These are phyloP conservation scores for Schizothorax lantsangensis DNA, from an alignment of 2,797 vertebrate species.

Conservation along the genomic window DNA sequence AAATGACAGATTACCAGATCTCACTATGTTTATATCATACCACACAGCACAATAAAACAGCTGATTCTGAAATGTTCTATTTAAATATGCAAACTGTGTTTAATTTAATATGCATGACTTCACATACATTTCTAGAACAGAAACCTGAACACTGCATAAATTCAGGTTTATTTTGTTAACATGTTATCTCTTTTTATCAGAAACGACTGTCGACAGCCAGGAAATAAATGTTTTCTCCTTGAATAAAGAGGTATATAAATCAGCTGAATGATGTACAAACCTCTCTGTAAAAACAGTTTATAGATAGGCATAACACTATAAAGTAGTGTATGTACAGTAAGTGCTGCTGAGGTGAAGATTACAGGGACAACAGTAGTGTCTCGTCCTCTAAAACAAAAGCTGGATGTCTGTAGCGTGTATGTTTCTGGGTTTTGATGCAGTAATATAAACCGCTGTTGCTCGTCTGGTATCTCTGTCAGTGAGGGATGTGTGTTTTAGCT, in stretches of 20 bases:
- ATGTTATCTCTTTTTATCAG: neutral
- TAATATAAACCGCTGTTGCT: neutral
- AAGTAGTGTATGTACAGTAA: neutral
- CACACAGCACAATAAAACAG: neutral
- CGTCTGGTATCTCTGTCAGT: neutral
- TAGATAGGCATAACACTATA: neutral
- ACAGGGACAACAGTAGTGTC: neutral
- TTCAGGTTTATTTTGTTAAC: neutral
- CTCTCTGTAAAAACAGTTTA: neutral
- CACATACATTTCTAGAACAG: neutral
- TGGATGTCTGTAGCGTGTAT: neutral
- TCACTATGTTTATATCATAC: too few relatives aligned
- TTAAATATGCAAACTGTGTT: neutral
- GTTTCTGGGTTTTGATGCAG: neutral
- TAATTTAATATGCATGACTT: neutral
- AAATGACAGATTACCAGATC: neutral
- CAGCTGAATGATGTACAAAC: neutral
- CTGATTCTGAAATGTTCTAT: too few relatives aligned
- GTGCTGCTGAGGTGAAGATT: neutral
- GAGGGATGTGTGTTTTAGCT: constrained; percentile 15
- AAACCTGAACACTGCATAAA: neutral
- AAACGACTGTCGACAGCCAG: neutral
- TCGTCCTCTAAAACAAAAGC: neutral
- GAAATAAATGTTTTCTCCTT: neutral
- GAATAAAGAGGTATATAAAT: neutral